These are phyloP conservation scores for Caenorhabditis inopinata DNA, from an alignment of 1,140 invertebrate species.

Conservation along the genomic window DNA sequence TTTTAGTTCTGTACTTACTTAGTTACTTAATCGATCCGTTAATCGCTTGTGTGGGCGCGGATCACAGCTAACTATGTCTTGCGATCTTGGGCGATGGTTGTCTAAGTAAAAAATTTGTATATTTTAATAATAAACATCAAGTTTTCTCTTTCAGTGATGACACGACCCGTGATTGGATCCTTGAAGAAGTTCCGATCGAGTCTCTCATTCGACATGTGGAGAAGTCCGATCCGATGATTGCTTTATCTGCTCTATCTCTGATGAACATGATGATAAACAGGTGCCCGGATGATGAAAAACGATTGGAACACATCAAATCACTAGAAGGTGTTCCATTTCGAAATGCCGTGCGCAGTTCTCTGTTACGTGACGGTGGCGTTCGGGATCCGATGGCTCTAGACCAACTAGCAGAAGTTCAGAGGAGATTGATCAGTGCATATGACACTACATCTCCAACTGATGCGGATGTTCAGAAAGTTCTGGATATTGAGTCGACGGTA, in stretches of 20 bases:
- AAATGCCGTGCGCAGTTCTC: slow-evolving; percentile 48
- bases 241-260: slow-evolving; percentile 46
- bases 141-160: no score
- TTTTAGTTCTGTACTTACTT: no score
- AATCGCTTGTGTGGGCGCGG: no score
- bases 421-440: slow-evolving; percentile 52
- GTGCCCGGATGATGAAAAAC: background rate
- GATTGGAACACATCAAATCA: slow-evolving; percentile 15
- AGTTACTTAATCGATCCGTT: no score
- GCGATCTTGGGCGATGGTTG: no score
- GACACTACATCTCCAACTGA: slow-evolving; percentile 43
- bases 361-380: slow-evolving; percentile 38
- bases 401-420: slow-evolving; percentile 50
- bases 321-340: slow-evolving; percentile 49
- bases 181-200: slow-evolving; percentile 51
- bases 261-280: slow-evolving; percentile 50
- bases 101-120: no score
- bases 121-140: no score
- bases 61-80: no score
- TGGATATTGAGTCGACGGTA: slow-evolving; percentile 34
- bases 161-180: slow-evolving; percentile 33
- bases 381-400: slow-evolving; percentile 43
- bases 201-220: slow-evolving; percentile 56
- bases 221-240: slow-evolving; percentile 53
- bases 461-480: slow-evolving; percentile 48